Conservation (phyloP, 2,113 vertebrate species). For the Chionis minor region DNA sequence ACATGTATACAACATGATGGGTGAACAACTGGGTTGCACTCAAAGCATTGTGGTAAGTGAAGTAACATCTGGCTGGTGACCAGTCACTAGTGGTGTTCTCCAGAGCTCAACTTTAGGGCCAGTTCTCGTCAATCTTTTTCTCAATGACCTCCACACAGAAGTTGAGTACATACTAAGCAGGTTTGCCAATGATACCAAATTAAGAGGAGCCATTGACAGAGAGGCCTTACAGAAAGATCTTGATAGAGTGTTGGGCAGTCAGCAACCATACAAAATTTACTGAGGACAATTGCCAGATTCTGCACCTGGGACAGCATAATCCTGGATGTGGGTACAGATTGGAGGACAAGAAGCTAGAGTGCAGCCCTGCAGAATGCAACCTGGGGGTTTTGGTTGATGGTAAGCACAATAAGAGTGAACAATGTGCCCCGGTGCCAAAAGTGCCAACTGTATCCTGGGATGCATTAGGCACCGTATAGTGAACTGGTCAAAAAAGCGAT, state of each 20-base stretch:
- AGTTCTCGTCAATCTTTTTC: background rate
- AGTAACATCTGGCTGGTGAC: background rate
- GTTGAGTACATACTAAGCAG: background rate
- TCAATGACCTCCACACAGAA: background rate
- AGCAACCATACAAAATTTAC: background rate
- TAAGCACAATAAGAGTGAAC: background rate
- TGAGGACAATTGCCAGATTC: background rate
- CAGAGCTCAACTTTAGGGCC: background rate
- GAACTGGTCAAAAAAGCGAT: background rate
- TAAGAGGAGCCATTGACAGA: background rate
- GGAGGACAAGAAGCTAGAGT: background rate
- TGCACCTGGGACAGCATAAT: background rate
- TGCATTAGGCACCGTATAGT: background rate
- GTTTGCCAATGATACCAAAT: background rate
- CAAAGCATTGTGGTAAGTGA: background rate
- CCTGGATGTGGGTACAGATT: background rate
- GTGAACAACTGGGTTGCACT: background rate
- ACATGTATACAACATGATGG: background rate
- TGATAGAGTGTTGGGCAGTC: background rate
- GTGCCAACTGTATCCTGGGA: background rate
- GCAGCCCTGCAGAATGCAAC: background rate
- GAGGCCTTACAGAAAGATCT: background rate
- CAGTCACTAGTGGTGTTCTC: background rate
- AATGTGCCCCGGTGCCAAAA: background rate
- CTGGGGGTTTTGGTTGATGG: background rate